Percentiles rank a stretch among this genome's conserved stretches.
Evolutionary conservation across 2,888 invertebrate species (phyloP).

Genomic region (Penaeus monodon): DNA sequence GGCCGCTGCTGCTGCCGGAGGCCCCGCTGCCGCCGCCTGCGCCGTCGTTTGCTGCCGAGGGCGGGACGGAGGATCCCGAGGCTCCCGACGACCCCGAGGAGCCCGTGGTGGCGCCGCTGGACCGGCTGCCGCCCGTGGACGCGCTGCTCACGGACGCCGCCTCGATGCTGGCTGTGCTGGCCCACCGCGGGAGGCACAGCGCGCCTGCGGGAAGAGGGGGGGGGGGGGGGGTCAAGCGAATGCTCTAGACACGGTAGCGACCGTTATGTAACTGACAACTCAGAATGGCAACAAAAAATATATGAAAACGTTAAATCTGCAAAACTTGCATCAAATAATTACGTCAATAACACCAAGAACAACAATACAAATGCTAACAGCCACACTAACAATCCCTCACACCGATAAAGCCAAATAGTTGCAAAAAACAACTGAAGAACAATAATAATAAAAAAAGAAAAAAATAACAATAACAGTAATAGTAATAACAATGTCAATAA

Average conservation of each 20-base stretch:
- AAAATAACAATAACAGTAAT: no score
- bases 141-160: constrained; percentile 18
- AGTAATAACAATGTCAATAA: no score
- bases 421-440: neutral
- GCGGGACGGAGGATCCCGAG: neutral
- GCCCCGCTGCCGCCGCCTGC: constrained; percentile 32
- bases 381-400: neutral
- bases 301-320: no score
- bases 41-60: constrained; percentile 15
- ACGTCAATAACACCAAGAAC: no score
- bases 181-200: constrained; percentile 86
- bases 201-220: constrained; percentile 75
- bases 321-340: no score
- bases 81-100: constrained; percentile 10
- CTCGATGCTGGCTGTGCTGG: constrained; percentile 69
- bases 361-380: no score
- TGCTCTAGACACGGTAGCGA: no score
- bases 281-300: no score
- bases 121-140: constrained; percentile 34
- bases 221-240: neutral
- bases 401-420: neutral
- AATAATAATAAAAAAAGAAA: neutral
- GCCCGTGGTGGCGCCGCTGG: constrained; percentile 24
- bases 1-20: constrained; percentile 23
- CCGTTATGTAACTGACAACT: no score